Evolutionary conservation across 2,113 vertebrate species (phyloP), one percentile per base, ranked within the genome.

Genomic region (Ammodytes marinus): DNA sequence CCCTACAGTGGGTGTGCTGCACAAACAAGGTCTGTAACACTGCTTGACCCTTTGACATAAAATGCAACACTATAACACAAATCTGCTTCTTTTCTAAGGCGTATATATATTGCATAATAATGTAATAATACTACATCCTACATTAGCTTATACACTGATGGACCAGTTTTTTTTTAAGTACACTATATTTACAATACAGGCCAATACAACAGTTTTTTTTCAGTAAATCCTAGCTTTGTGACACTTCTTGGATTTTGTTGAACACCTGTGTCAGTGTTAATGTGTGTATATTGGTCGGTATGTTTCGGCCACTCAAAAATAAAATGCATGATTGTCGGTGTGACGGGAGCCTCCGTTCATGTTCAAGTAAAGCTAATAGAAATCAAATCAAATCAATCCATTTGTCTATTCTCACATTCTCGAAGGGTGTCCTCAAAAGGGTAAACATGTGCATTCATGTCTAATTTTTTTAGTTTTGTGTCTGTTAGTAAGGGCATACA

Each of bases 1-100:
- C 77, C 27, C 0, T 40, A 52, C 49, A 74, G 71, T 68, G 61
- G 77, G 83, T 85, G 74, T 35, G 27, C 77, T 59, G 58, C 49
- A 60, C 42, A 77, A 68, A 80, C 45, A 60, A 54, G 42, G 35
- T 35, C 3, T 70, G 1, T 45, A n/a, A 61, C 19, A 43, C 35
- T 4, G 14, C 12, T 50, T 13, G 53, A 50, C 10, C 47, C 42
- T 39, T 12, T 39, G 47, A 40, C n/a, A 12, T 10, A 12, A 5
- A 40, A 64, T 19, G 40, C 13, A 14, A 50, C 12, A 27, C 27
- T 27, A 27, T 27, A 27, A 27, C 27, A 27, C 27, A 27, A 27
- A 27, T 27, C 27, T 27, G 27, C 27, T 40, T 35, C 42, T 27
- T 27, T 43, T 7, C 13, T 7, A 69, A 55, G 49, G n/a, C 52